Conservation (phyloP, 2,888 invertebrate species). For the Griposia aprilina region DNA sequence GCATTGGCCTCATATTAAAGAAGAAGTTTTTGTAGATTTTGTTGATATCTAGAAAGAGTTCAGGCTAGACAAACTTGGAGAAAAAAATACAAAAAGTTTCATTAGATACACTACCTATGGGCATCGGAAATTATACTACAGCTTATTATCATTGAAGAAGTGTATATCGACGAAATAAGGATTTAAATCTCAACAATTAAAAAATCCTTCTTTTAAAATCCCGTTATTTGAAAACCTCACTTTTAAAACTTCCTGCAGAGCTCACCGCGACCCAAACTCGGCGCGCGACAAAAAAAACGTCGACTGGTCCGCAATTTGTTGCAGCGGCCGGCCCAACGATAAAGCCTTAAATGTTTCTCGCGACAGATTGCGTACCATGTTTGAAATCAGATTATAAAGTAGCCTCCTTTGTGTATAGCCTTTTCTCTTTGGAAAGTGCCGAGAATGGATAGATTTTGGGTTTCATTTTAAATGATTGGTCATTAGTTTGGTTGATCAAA, state of each 20-base stretch:
- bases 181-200: slow-evolving; percentile 40
- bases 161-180: not conserved
- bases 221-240: slow-evolving; percentile 62
- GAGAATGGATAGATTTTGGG: slow-evolving; percentile 54
- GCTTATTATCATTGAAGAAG: not conserved
- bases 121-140: no score
- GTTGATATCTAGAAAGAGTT: not conserved
- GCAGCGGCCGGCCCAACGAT: slow-evolving; percentile 64
- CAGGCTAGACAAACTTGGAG: not conserved
- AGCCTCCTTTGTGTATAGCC: slow-evolving; percentile 61
- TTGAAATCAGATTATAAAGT: slow-evolving; percentile 70
- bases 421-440: slow-evolving; percentile 53
- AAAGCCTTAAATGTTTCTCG: slow-evolving; percentile 70
- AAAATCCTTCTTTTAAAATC: slow-evolving; percentile 47
- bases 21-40: not conserved
- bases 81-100: not conserved
- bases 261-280: slow-evolving; percentile 61
- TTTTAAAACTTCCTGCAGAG: slow-evolving; percentile 65
- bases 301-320: slow-evolving; percentile 69
- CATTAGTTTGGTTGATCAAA: slow-evolving; percentile 21
- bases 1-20: not conserved
- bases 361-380: slow-evolving; percentile 71
- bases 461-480: slow-evolving; percentile 52
- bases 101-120: not conserved
- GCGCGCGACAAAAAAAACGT: slow-evolving; percentile 65